These are phyloP conservation scores for Hofmannophila pseudospretella DNA, from an alignment of 2,888 invertebrate genomes.

Conservation along the genomic window DNA sequence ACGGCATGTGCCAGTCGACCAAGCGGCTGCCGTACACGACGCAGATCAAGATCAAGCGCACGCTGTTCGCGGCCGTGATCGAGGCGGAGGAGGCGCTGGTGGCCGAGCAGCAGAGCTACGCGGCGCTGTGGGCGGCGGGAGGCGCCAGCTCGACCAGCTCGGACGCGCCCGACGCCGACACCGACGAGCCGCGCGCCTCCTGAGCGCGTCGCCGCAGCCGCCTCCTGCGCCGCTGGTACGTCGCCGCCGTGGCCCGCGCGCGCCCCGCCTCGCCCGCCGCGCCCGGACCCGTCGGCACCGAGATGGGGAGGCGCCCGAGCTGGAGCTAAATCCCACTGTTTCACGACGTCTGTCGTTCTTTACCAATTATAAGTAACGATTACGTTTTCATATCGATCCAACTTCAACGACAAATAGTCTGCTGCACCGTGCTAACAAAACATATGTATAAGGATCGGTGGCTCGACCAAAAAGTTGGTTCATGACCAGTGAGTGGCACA, in stretches of 20 bases:
- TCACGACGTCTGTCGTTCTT: too few relatives aligned
- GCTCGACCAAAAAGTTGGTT: too few relatives aligned
- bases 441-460: too few relatives aligned
- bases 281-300: too few relatives aligned
- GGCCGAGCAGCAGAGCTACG: constrained; percentile 63
- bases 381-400: too few relatives aligned
- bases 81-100: constrained; percentile 62
- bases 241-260: background rate
- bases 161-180: constrained; percentile 30
- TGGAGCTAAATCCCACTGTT: too few relatives aligned
- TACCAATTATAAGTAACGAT: too few relatives aligned
- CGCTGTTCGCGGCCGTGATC: constrained; percentile 56
- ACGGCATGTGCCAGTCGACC: constrained; percentile 68
- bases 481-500: too few relatives aligned
- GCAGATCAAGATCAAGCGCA: constrained; percentile 61
- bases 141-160: constrained; percentile 42
- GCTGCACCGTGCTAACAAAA: too few relatives aligned
- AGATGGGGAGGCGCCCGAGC: too few relatives aligned
- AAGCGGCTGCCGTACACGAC: constrained; percentile 60
- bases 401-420: too few relatives aligned
- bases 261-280: background rate
- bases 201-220: too few relatives aligned
- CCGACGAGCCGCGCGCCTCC: constrained; percentile 10
- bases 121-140: constrained; percentile 54
- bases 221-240: constrained; percentile 13